Evolutionary conservation across 2,113 vertebrate species (phyloP), one percentile per base, ranked within the genome.

Genomic region (Mormyrus lacerda): DNA sequence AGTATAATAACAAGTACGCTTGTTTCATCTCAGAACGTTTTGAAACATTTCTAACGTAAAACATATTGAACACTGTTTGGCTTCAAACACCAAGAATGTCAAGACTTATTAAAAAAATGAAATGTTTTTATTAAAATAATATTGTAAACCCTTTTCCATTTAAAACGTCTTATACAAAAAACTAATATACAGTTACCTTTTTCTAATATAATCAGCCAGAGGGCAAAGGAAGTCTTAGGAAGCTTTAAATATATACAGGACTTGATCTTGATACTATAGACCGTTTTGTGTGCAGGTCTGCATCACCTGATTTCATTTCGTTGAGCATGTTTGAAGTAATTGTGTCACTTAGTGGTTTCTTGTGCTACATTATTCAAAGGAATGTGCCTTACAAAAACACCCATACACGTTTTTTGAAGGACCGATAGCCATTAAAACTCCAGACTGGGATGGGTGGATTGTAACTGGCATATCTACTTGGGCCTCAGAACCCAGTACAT

Each of bases 61-160:
- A 69, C 11, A 51, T 42, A 42, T 31, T 35, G 47, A 90, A 90
- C 85, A 90, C 89, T 90, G 85, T 48, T 86, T 51, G 84, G 84
- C 58, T 87, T 76, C 44, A 79, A 79, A 76, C 47, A 87, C 11
- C 47, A 85, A 21, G 24, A 51, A 19, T 17, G 55, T 15, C 15
- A 35, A 42, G 58, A 90, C 53, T 39, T 39, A 89, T 11, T 7
- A 87, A 39, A 86, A 50, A n/a, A 44, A 85, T 73, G 31, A 79
- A 90, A 73, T 86, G 55, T 19, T 86, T 86, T 53, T 85, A 24
- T 61, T 69, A 50, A 85, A 87, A 89, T 21, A 69, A 27, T 39
- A 45, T 61, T 73, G 45, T 58, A 86, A 89, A 85, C 83, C 89
- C 89, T 87, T 89, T 85, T 86, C 89, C 88, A 83, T 42, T 69